Evolutionary conservation across 2,113 vertebrate species (phyloP).

Genomic region (Holacanthus passer): DNA sequence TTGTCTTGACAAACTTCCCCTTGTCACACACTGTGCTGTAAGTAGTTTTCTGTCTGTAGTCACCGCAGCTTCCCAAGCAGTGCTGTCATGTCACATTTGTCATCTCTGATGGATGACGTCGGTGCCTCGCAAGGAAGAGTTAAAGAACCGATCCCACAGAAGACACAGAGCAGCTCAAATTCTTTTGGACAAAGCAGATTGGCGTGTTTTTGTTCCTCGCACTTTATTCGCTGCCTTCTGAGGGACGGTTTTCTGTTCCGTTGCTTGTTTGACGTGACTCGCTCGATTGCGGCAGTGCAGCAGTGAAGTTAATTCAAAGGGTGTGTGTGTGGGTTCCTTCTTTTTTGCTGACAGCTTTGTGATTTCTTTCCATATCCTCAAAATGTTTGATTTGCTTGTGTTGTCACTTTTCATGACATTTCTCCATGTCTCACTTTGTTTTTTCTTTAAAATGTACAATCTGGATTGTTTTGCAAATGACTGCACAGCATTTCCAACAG

Average conservation of each 20-base stretch:
- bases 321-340: conserved; percentile 17
- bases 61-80: conserved; percentile 55
- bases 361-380: conserved; percentile 67
- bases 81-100: conserved; percentile 79
- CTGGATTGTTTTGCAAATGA: conserved; percentile 40
- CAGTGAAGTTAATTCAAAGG: conserved; percentile 69
- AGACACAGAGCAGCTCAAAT: conserved; percentile 61
- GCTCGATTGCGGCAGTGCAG: conserved; percentile 55
- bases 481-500: conserved; percentile 6
- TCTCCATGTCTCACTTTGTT: conserved; percentile 49
- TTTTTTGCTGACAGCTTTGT: conserved; percentile 70
- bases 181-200: conserved; percentile 71
- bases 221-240: conserved; percentile 66
- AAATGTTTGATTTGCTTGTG: conserved; percentile 62
- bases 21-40: conserved; percentile 41
- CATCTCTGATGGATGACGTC: conserved; percentile 72
- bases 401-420: conserved; percentile 74
- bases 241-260: conserved; percentile 60
- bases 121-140: conserved; percentile 63
- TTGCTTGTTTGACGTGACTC: conserved; percentile 61
- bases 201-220: conserved; percentile 76
- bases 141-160: conserved; percentile 62
- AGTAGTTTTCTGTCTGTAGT: conserved; percentile 50
- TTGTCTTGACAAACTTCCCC: conserved; percentile 37
- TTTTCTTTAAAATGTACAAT: conserved; percentile 47